Conservation (phyloP, 2,888 invertebrate genomes). For the Eledone cirrhosa region DNA sequence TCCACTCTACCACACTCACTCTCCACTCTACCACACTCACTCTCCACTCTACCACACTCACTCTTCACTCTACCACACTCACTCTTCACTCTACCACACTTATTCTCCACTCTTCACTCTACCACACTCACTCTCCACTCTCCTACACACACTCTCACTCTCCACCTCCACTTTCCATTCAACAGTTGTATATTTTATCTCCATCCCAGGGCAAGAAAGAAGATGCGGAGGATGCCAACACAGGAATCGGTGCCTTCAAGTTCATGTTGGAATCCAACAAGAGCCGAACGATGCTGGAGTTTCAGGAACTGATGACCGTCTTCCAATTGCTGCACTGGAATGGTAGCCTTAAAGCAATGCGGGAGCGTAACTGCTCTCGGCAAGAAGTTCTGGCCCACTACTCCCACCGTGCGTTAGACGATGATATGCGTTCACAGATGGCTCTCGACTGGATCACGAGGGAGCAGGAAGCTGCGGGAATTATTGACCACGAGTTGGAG, state of each 20-base stretch:
- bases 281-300: constrained; percentile 90
- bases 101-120: no score
- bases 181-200: neutral
- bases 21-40: no score
- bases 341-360: constrained; percentile 93
- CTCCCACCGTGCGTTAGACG: constrained; percentile 89
- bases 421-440: constrained; percentile 93
- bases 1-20: no score
- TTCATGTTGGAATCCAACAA: constrained; percentile 76
- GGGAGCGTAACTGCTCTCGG: constrained; percentile 91
- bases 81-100: no score
- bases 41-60: no score
- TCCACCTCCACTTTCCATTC: neutral
- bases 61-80: no score
- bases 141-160: neutral
- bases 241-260: constrained; percentile 78
- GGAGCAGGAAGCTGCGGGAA: constrained; percentile 75
- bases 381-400: constrained; percentile 91
- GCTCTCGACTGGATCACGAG: constrained; percentile 91
- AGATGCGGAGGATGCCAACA: constrained; percentile 75
- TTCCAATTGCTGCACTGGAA: constrained; percentile 96
- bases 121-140: no score
- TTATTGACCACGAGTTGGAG: constrained; percentile 82
- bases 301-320: constrained; percentile 97
- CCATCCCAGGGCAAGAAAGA: constrained; percentile 52